These are phyloP conservation scores for Crotalus tigris DNA, from an alignment of 2,113 vertebrate genomes.

Conservation along the genomic window DNA sequence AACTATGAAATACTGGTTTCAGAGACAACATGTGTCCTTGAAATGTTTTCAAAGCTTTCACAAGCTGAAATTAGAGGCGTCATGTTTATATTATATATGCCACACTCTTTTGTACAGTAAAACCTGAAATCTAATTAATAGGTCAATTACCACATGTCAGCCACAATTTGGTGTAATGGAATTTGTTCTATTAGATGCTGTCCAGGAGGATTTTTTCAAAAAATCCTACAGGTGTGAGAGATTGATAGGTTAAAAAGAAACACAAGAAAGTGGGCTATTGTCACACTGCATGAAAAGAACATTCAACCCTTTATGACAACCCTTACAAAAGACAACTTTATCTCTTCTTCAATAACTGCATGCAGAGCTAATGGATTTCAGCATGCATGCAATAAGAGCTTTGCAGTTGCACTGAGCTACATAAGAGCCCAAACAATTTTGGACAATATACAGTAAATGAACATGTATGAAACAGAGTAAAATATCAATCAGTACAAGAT, in stretches of 20 bases:
- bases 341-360: neutral
- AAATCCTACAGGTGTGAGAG: too few species aligned
- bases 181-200: too few species aligned
- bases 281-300: too few species aligned
- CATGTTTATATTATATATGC: neutral
- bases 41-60: neutral
- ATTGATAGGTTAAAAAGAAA: too few species aligned
- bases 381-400: neutral
- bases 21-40: neutral
- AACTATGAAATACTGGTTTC: neutral
- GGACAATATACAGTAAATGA: neutral
- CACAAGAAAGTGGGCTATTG: too few species aligned
- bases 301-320: too few species aligned
- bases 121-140: too few species aligned
- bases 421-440: neutral
- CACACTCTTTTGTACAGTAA: neutral
- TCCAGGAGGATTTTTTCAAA: too few species aligned
- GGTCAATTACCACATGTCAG: too few species aligned
- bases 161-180: too few species aligned
- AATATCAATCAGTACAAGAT: neutral
- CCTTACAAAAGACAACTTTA: neutral
- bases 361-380: too few species aligned
- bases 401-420: neutral
- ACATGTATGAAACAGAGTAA: neutral
- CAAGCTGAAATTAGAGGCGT: neutral